These are phyloP conservation scores for Somateria mollissima DNA, from an alignment of 2,797 vertebrate species.

Conservation along the genomic window DNA sequence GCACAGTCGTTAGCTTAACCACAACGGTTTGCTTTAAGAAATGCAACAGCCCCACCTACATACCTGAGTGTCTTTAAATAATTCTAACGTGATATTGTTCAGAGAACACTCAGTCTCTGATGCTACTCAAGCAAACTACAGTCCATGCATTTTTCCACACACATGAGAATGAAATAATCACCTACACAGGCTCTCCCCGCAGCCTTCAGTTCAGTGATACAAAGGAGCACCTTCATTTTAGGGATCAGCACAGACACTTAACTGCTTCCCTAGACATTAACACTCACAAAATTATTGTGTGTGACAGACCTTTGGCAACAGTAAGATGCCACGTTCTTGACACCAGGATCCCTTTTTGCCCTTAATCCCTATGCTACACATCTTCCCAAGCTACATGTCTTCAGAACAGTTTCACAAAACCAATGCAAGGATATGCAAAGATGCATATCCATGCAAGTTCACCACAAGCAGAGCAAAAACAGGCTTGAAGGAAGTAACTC, in stretches of 20 bases:
- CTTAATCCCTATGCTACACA: rapidly evolving
- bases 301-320: background rate
- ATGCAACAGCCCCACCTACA: rapidly evolving
- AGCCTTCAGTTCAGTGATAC: background rate
- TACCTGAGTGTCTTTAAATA: rapidly evolving
- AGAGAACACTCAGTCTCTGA: too few species aligned
- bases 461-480: background rate
- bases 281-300: rapidly evolving
- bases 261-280: rapidly evolving
- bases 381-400: rapidly evolving
- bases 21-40: background rate
- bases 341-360: background rate
- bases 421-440: background rate
- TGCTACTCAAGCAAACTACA: rapidly evolving
- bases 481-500: background rate
- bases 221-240: background rate
- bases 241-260: too few species aligned
- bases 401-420: rapidly evolving
- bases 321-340: rapidly evolving
- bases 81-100: rapidly evolving
- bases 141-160: rapidly evolving
- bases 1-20: background rate
- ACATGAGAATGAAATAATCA: rapidly evolving
- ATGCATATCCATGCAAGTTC: rapidly evolving
- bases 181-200: rapidly evolving